These are phyloP conservation scores for Scaptomyza parva DNA, from an alignment of 2,888 invertebrate species.

Conservation along the genomic window DNA sequence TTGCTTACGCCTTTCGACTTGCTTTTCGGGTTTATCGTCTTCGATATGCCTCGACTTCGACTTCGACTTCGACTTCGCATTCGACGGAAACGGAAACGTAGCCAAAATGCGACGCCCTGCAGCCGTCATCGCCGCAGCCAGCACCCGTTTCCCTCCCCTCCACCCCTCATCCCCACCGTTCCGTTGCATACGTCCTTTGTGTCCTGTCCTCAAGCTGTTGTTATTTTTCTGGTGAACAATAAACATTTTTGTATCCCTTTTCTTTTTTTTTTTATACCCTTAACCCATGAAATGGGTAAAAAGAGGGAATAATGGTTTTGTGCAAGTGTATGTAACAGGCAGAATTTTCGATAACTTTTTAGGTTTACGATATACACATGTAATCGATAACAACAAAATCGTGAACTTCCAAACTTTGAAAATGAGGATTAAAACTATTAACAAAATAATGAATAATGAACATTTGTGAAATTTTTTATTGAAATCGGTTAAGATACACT, in stretches of 20 bases:
- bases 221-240: constrained; percentile 77
- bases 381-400: too few species aligned
- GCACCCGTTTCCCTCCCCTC: too few species aligned
- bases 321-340: too few species aligned
- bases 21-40: constrained; percentile 55
- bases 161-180: background rate
- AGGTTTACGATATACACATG: too few species aligned
- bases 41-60: constrained; percentile 14
- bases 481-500: too few species aligned
- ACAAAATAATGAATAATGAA: too few species aligned
- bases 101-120: constrained; percentile 76
- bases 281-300: too few species aligned
- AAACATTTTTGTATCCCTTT: constrained; percentile 61
- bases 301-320: too few species aligned
- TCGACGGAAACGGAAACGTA: constrained; percentile 77
- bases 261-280: constrained; percentile 37
- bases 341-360: too few species aligned
- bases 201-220: constrained; percentile 51
- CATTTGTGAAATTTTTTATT: too few species aligned
- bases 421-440: too few species aligned
- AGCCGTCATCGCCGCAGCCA: constrained; percentile 44
- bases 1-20: constrained; percentile 52
- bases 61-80: constrained; percentile 52
- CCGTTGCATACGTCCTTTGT: background rate
- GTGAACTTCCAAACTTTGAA: too few species aligned